Percentiles rank a stretch among this genome's conserved stretches.
These are phyloP conservation scores for Coremacera marginata DNA, from an alignment of 2,888 invertebrate genomes.

Conservation along the genomic window DNA sequence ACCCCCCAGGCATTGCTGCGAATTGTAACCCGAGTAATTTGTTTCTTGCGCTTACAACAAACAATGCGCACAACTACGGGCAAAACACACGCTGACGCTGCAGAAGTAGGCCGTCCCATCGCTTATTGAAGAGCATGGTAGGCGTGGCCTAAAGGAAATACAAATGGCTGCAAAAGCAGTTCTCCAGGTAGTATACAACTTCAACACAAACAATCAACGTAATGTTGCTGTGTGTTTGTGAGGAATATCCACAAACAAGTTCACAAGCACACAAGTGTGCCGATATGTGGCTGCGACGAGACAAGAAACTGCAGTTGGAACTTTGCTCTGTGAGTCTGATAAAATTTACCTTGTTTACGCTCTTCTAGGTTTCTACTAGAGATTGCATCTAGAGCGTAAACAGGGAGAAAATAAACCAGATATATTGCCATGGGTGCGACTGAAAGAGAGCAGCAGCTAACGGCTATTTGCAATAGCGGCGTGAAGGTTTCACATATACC, in stretches of 20 bases:
- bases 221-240: background rate
- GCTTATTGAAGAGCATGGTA: slow-evolving; percentile 59
- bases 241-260: slow-evolving; percentile 14
- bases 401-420: too few relatives aligned
- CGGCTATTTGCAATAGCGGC: too few relatives aligned
- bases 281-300: background rate
- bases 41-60: slow-evolving; percentile 50
- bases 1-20: slow-evolving; percentile 60
- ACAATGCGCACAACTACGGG: slow-evolving; percentile 24
- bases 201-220: slow-evolving; percentile 22
- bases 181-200: slow-evolving; percentile 41
- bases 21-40: slow-evolving; percentile 34
- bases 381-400: background rate
- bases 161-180: slow-evolving; percentile 63
- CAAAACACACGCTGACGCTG: background rate
- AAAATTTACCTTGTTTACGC: background rate
- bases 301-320: background rate
- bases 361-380: background rate
- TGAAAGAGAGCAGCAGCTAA: too few relatives aligned
- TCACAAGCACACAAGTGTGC: background rate
- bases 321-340: background rate
- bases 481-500: too few relatives aligned
- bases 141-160: slow-evolving; percentile 67
- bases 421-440: background rate
- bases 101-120: slow-evolving; percentile 59